phyloP scores from a whole-genome alignment of 2,113 vertebrate genomes.

The Labeo rohita region DNA sequence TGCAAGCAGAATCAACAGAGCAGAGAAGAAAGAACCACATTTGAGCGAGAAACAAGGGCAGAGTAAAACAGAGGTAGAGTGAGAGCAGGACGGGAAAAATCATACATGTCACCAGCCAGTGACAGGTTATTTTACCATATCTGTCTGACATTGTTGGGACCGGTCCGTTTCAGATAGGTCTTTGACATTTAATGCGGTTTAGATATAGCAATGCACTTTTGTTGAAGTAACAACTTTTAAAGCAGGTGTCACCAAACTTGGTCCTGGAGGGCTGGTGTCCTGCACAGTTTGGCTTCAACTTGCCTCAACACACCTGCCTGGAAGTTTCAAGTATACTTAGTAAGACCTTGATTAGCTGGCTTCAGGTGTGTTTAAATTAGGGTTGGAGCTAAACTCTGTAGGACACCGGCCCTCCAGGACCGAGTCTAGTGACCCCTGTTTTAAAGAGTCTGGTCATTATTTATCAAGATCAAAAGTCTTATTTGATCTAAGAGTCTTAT shows the following conservation, averaged over 20 bases:
- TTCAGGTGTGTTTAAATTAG: too few species aligned
- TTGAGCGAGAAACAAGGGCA: constrained; percentile 35
- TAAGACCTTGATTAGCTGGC: too few species aligned
- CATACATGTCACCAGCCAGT: neutral
- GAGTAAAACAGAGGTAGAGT: neutral
- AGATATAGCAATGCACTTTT: neutral
- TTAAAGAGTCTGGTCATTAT: neutral
- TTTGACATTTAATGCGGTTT: neutral
- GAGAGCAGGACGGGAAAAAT: neutral
- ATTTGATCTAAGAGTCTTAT: neutral
- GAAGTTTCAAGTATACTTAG: too few species aligned
- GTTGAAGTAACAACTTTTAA: neutral
- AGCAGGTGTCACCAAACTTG: too few species aligned
- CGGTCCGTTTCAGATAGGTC: neutral
- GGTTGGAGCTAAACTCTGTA: too few species aligned
- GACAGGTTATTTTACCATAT: neutral
- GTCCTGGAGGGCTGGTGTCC: too few species aligned
- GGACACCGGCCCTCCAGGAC: too few species aligned
- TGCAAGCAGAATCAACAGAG: constrained; percentile 25
- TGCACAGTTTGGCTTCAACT: too few species aligned
- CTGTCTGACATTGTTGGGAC: neutral
- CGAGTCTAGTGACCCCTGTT: too few species aligned
- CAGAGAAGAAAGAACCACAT: constrained; percentile 56
- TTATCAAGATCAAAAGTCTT: too few species aligned
- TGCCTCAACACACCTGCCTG: too few species aligned